Base-by-base conservation (phyloP, 2,797 vertebrate genomes). In the Lepus townsendii region DNA sequence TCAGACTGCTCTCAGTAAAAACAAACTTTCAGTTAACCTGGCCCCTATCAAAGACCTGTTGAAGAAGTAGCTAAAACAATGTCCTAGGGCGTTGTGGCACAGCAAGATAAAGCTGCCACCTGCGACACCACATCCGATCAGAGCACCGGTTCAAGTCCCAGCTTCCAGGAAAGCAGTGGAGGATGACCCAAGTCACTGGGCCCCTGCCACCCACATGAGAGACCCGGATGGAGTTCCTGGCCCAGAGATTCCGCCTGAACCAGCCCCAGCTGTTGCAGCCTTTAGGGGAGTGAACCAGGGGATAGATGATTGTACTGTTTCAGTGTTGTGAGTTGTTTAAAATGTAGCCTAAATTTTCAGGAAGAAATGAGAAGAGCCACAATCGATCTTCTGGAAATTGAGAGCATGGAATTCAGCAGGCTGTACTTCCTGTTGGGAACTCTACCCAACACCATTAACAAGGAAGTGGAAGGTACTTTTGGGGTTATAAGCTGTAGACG, bases 351-450 rank as follows among this genome's bases (percentile, higher is more conserved):
- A 87, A 82, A 95, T 88, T 96, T 95, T 90, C 86, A 99, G 98
- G 99, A 99, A 97, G 97, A 96, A 85, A 98, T 98, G 54, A 96
- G 98, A 96, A 99, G 98, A 30, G n/a, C 91, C 0, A 97, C 96
- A 7, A 98, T 98, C 14, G 98, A 99, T 75, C 97, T 96, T 26
- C 96, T 99, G 24, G 98, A 99, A 93, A 98, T 99, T n/a, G 99
- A 99, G 97, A 99, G 98, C 27, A 99, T 99, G 94, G 98, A 99
- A 96, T 98, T 98, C 72, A 99, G 98, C 97, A 99, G 97, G 85
- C 95, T 99, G 3, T 98, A 98, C 54, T 98, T 98, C 72, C 97
- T 96, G 32, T 52, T 98, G 20, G 82, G 96, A 82, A 97, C 90
- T 9, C 91, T 98, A 57, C 98, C 98, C 3, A 95, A 90, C 42